Evolutionary conservation across 2,797 vertebrate species (phyloP), one percentile per base, ranked within the genome.

Genomic region (Neomorphus geoffroyi): DNA sequence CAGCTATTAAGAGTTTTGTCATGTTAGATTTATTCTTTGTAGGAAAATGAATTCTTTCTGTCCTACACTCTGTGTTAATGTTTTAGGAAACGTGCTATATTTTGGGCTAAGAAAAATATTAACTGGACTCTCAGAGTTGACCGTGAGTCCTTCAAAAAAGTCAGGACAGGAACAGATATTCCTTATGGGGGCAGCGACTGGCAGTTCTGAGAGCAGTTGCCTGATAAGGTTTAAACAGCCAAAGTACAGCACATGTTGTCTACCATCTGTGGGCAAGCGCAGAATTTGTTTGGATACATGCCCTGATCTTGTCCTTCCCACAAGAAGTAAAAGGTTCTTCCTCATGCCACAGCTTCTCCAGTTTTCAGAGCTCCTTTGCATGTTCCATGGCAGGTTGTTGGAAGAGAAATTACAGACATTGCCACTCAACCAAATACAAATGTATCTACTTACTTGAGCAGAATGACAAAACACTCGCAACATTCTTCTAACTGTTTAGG

Each of bases 401-500:
- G 43, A 45, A 1, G 27, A 39, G 65, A 73, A 46, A 33, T 37
- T n/a, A n/a, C 54, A 61, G 64, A 80, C 1, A 33, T 50, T 70
- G 13, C 58, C 50, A n/a, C 33, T 37, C 15, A 50, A 72, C 35
- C 15, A 8, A 45, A 53, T 12, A 18, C 4, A 54, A 48, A 19
- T 2, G 37, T 23, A 28, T 48, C 53, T 71, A 96, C 98, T 92
- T 98, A 99, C 99, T 98, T 99, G 30, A 99, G 98, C 28, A 99
- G 97, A 37, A 98, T 97, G 78, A 98, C 91, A 94, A 99, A 99
- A 35, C 98, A 98, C 96, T 98, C 97, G 24, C 98, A 97, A 83
- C 99, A 98, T n/a, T 98, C 98, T 30, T 97, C 96, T 56, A 99
- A 93, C 77, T 99, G 98, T 50, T 95, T 97, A 18, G 98, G 98